Percentiles rank a stretch among this genome's conserved stretches.
Conservation (phyloP, 1,140 invertebrate genomes). For the Polyergus mexicanus region DNA sequence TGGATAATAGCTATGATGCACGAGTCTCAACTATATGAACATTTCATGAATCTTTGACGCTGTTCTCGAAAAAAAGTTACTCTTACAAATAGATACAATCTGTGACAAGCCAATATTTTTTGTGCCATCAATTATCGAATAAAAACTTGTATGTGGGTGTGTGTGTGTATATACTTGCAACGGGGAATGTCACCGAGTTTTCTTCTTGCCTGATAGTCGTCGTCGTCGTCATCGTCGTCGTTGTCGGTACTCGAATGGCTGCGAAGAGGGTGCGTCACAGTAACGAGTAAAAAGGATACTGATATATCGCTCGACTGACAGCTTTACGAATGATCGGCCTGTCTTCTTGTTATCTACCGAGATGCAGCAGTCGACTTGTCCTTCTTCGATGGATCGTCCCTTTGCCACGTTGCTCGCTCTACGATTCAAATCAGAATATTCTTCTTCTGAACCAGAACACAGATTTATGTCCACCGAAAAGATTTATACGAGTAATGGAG, state of each 20-base stretch:
- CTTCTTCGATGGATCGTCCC: slow-evolving; percentile 28
- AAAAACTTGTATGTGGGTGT: not conserved
- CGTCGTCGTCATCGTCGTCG: slow-evolving; percentile 29
- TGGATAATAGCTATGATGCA: not conserved
- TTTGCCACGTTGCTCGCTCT: slow-evolving; percentile 11
- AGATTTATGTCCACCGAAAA: slow-evolving; percentile 1
- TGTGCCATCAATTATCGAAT: slow-evolving; percentile 33
- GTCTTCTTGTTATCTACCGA: slow-evolving; percentile 72
- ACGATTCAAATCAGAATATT: slow-evolving; percentile 19
- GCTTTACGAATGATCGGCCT: slow-evolving; percentile 74
- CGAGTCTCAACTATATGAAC: not conserved
- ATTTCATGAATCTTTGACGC: not conserved
- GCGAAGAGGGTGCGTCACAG: slow-evolving; percentile 66
- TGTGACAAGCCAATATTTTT: slow-evolving; percentile 49
- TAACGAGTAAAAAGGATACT: slow-evolving; percentile 77
- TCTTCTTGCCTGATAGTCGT: slow-evolving; percentile 16
- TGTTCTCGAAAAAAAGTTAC: not conserved
- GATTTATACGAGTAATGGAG: slow-evolving; percentile 24
- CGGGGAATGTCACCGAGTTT: slow-evolving; percentile 16
- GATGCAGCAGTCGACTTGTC: slow-evolving; percentile 63
- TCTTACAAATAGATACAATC: slow-evolving; percentile 38
- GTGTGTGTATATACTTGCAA: slow-evolving; percentile 42
- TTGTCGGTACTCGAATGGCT: slow-evolving; percentile 24
- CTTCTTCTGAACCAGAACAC: not conserved
- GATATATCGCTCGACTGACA: slow-evolving; percentile 73